A percentile compares a stretch with the other conserved stretches of the same genome.
Conservation (phyloP, 1,140 invertebrate species). For the Caenorhabditis briggsae region DNA sequence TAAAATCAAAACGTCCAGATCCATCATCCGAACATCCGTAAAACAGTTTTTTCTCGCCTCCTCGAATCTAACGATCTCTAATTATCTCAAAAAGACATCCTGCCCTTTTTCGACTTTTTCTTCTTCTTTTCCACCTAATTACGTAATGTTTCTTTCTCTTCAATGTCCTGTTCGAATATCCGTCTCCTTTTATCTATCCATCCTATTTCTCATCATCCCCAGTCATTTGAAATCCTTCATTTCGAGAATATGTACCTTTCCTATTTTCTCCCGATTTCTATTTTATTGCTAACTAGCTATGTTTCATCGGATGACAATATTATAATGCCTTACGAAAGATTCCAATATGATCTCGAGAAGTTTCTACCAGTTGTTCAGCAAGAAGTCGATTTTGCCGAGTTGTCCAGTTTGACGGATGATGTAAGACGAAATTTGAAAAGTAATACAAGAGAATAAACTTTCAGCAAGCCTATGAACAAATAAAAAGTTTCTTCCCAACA, state of each 20-base stretch:
- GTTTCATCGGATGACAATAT: background rate
- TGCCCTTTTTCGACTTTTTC: too few species aligned
- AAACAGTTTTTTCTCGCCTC: too few species aligned
- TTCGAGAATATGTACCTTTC: background rate
- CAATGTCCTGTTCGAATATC: background rate
- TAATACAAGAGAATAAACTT: background rate
- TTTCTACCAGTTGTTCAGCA: slow-evolving; percentile 4
- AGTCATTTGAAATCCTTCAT: too few species aligned
- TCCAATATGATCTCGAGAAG: slow-evolving; percentile 10
- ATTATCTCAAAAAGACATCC: too few species aligned
- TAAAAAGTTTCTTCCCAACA: slow-evolving; percentile 13
- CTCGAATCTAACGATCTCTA: too few species aligned
- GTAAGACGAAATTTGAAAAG: background rate
- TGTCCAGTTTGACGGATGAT: slow-evolving; percentile 9
- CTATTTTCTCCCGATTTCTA: background rate
- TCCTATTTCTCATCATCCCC: too few species aligned
- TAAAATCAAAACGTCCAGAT: too few species aligned
- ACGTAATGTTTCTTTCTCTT: background rate
- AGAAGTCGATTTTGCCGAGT: slow-evolving; percentile 24
- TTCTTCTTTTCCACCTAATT: background rate
- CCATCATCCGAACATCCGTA: too few species aligned
- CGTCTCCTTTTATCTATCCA: background rate
- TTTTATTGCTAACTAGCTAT: background rate
- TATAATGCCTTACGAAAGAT: background rate
- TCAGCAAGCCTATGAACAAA: slow-evolving; percentile 36